Evolutionary conservation across 1,140 invertebrate species (phyloP).

Genomic region (Gryllus bimaculatus): DNA sequence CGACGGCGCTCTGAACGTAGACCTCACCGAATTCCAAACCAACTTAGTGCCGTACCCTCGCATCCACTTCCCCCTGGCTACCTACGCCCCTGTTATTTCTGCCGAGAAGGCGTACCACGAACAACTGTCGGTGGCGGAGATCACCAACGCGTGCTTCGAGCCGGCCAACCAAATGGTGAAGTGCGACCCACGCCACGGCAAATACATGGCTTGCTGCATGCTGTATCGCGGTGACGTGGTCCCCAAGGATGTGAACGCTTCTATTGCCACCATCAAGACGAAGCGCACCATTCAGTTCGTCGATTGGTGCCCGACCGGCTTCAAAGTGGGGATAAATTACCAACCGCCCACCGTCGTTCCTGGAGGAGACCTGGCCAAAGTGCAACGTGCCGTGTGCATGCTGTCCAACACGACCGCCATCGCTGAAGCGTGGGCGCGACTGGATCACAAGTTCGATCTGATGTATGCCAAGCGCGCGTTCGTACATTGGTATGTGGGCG

Average conservation of each 20-base stretch:
- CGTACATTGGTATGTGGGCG: conserved; percentile 65
- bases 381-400: conserved; percentile 59
- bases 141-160: conserved; percentile 73
- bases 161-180: conserved; percentile 66
- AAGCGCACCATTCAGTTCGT: conserved; percentile 75
- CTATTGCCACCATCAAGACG: conserved; percentile 81
- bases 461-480: conserved; percentile 69
- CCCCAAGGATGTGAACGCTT: conserved; percentile 75
- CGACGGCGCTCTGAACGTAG: conserved; percentile 53
- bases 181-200: conserved; percentile 78
- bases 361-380: conserved; percentile 54
- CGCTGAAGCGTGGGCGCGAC: conserved; percentile 49
- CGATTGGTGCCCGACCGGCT: conserved; percentile 74
- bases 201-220: conserved; percentile 85
- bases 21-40: conserved; percentile 55
- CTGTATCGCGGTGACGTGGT: conserved; percentile 54
- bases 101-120: conserved; percentile 82
- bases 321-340: conserved; percentile 72
- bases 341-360: conserved; percentile 75
- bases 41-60: conserved; percentile 48
- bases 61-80: conserved; percentile 46
- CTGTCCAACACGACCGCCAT: conserved; percentile 52
- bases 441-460: conserved; percentile 44
- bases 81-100: conserved; percentile 79
- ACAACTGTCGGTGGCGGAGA: conserved; percentile 71